Evolutionary conservation across 2,797 vertebrate genomes (phyloP), one percentile per base, ranked within the genome.

Genomic region (Coccyzus lansbergi): DNA sequence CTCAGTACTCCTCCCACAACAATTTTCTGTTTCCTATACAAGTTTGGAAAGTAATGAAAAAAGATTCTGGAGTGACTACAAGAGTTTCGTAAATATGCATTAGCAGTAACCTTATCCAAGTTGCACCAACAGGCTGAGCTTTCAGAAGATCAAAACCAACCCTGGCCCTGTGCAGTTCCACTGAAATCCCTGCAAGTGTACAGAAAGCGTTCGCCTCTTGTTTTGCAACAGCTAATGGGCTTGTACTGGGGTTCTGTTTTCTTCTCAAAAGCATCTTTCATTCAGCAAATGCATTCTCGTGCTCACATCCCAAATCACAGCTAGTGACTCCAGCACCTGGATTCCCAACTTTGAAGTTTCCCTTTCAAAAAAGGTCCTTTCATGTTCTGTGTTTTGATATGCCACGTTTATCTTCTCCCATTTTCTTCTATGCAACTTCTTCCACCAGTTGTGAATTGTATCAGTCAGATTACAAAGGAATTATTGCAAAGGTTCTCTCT

Each of bases 361-460:
- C 60, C 24, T 90, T 90, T 86, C 83, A 85, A 85, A 93, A 82
- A 6, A 29, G n/a, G 46, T 36, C 51, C 64, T 79, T 87, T 93
- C 69, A 92, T 90, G 87, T 88, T 78, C 81, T 62, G 11, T 1
- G 2, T 93, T 93, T 91, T 91, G 87, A 94, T 86, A 72, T 21
- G 33, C 34, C 38, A 9, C 0, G 0, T 63, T 96, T 29, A 12
- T 58, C 51, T 65, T 83, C 83, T 69, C 40, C 62, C 0, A 0
- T 64, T 81, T 80, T 44, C 40, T 28, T 83, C 69, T 59, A 29
- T 31, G 69, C 42, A 36, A 59, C 55, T 52, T 88, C 42, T 72
- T 72, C 63, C 56, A 65, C 48, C 44, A 19, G 46, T 49, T 79
- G 48, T 63, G 65, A 79, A 83, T 86, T 86, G 10, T 13, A 81